Evolutionary conservation across 2,888 invertebrate species (phyloP).

Genomic region (Ectobius pallidus): DNA sequence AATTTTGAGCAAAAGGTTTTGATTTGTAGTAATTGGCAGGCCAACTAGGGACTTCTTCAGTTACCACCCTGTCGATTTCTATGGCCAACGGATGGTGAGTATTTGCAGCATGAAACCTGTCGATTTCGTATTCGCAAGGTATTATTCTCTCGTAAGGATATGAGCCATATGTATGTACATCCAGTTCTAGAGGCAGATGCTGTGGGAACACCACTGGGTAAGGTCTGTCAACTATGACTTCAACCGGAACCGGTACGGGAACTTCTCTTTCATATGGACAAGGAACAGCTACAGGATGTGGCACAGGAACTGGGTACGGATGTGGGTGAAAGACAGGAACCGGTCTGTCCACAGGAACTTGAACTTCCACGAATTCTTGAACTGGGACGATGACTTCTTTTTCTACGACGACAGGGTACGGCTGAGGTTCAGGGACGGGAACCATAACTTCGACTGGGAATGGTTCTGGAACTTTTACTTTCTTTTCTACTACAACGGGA

Average conservation of each 20-base stretch:
- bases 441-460: constrained; percentile 56
- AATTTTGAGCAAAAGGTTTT: too few relatives aligned
- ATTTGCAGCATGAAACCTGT: too few relatives aligned
- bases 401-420: constrained; percentile 59
- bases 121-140: too few relatives aligned
- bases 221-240: constrained; percentile 54
- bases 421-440: constrained; percentile 63
- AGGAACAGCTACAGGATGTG: constrained; percentile 57
- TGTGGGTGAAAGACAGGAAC: too few relatives aligned
- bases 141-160: too few relatives aligned
- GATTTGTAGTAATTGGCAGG: too few relatives aligned
- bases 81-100: too few relatives aligned
- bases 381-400: constrained; percentile 55
- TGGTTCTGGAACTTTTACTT: constrained; percentile 62
- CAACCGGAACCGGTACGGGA: constrained; percentile 62
- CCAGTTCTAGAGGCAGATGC: too few relatives aligned
- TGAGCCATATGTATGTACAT: too few relatives aligned
- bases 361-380: constrained; percentile 49
- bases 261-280: constrained; percentile 56
- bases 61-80: too few relatives aligned
- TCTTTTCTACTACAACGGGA: constrained; percentile 51
- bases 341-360: constrained; percentile 30
- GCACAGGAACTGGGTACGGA: constrained; percentile 68
- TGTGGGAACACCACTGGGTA: too few relatives aligned
- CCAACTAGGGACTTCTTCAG: too few relatives aligned